Evolutionary conservation across 1,140 invertebrate genomes (phyloP).

Genomic region (Cherax quadricarinatus): DNA sequence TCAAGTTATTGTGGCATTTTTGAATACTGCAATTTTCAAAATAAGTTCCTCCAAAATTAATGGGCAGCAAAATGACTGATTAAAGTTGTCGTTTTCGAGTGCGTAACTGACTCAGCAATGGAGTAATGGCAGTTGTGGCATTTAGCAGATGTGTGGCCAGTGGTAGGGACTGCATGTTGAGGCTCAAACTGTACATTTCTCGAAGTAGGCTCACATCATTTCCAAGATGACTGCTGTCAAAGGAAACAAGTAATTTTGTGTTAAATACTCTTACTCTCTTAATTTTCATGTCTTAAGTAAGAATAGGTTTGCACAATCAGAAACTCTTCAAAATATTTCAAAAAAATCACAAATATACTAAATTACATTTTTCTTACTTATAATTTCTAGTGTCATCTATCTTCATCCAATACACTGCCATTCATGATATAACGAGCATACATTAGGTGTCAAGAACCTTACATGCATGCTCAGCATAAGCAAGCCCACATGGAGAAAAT

Average conservation of each 20-base stretch:
- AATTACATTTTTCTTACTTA: too few species aligned
- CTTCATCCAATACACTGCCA: too few species aligned
- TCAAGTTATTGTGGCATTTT: neutral
- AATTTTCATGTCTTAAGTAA: neutral
- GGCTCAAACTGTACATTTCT: conserved; percentile 61
- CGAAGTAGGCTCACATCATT: conserved; percentile 20
- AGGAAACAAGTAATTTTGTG: neutral
- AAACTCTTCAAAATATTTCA: too few species aligned
- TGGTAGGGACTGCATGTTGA: conserved; percentile 44
- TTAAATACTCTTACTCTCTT: neutral
- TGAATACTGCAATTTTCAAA: neutral
- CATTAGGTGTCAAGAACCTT: too few species aligned
- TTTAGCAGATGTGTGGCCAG: conserved; percentile 29
- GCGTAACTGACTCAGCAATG: conserved; percentile 27
- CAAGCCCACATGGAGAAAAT: too few species aligned
- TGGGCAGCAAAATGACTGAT: neutral
- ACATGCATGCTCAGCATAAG: too few species aligned
- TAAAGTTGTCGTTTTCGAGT: conserved; percentile 27
- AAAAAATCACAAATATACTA: too few species aligned
- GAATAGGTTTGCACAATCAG: too few species aligned
- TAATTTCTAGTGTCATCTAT: too few species aligned
- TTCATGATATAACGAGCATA: too few species aligned
- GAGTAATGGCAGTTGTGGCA: conserved; percentile 29
- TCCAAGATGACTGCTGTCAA: conserved; percentile 3
- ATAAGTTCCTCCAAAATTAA: neutral